Conservation (phyloP, 2,113 vertebrate genomes). For the Odontophorus gujanensis region DNA sequence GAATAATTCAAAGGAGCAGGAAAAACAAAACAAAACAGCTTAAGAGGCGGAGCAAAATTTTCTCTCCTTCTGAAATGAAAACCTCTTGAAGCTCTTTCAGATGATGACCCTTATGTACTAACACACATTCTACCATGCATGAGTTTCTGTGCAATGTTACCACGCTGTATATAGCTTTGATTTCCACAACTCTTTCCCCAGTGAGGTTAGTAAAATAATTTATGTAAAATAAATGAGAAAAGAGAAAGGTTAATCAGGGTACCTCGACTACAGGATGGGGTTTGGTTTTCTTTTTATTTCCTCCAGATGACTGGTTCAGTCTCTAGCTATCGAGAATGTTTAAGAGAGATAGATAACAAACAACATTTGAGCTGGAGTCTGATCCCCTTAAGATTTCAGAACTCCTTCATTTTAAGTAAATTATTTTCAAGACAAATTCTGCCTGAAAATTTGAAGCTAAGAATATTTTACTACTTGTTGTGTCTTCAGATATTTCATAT, state of each 20-base stretch:
- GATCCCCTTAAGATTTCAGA: constrained; percentile 35
- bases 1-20: background rate
- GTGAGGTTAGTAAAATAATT: constrained; percentile 59
- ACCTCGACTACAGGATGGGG: constrained; percentile 3
- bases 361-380: constrained; percentile 17
- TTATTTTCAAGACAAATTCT: constrained; percentile 25
- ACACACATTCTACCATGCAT: fast-evolving
- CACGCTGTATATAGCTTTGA: background rate
- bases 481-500: background rate
- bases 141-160: background rate
- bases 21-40: background rate
- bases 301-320: constrained; percentile 10
- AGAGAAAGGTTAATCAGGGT: constrained; percentile 58
- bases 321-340: constrained; percentile 44
- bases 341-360: constrained; percentile 33
- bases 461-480: background rate
- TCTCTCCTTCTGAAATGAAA: background rate
- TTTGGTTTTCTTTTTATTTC: constrained; percentile 22
- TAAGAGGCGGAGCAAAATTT: background rate
- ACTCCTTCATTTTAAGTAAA: background rate
- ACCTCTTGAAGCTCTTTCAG: background rate
- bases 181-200: constrained; percentile 34
- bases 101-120: background rate
- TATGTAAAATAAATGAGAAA: constrained; percentile 71
- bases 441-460: background rate